Percentiles rank a stretch among this genome's conserved stretches.
These are phyloP conservation scores for Rotaria macrura DNA, from an alignment of 2,888 invertebrate genomes.

Conservation along the genomic window DNA sequence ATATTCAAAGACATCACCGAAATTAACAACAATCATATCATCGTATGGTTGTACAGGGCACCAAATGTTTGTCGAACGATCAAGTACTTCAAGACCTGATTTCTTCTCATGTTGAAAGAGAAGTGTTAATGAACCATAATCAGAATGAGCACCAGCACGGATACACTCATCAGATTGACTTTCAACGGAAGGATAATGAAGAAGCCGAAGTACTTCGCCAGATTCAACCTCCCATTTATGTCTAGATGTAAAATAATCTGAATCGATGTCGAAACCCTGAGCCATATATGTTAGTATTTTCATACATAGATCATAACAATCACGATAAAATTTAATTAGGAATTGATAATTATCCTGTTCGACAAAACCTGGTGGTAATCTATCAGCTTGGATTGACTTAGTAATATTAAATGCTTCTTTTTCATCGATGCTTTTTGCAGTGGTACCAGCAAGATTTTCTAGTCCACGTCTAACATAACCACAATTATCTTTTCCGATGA, in stretches of 20 bases:
- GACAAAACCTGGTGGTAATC: background rate
- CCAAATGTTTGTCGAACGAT: background rate
- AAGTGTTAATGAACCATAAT: background rate
- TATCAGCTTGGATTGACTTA: background rate
- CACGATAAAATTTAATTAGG: background rate
- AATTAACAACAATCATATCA: background rate
- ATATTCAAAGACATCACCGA: constrained; percentile 6
- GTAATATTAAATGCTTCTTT: background rate
- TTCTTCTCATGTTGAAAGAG: background rate
- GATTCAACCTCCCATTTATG: background rate
- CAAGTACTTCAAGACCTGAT: background rate
- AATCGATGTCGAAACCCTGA: background rate
- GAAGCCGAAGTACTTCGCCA: background rate
- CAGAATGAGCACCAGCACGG: background rate
- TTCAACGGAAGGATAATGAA: background rate
- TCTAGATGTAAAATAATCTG: background rate
- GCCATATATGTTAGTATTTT: background rate
- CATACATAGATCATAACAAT: constrained; percentile 5
- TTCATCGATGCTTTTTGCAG: background rate
- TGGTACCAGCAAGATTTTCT: background rate
- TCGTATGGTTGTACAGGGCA: background rate
- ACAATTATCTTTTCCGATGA: background rate
- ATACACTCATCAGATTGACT: background rate
- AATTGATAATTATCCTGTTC: background rate
- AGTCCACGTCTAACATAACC: background rate